Base-by-base conservation (phyloP, 2,888 invertebrate genomes). In the Caenorhabditis imperialis region DNA sequence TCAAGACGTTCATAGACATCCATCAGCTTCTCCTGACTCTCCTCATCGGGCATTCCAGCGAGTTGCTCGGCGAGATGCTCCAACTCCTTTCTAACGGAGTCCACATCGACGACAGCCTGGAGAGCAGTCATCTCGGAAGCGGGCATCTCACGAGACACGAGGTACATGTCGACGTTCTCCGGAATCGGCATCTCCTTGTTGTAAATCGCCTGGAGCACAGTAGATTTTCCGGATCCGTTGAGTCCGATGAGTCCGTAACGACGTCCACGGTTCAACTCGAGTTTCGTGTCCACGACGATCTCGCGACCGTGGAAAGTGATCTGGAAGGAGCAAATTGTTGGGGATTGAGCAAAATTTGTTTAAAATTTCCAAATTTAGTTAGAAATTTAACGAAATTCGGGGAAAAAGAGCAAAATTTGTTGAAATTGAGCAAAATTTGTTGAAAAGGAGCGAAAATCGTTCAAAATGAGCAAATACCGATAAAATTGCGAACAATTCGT, bases 241-340 rank as follows among this genome's bases (percentile, higher is more conserved):
- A 94, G 91, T 57, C 99, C 99, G 82, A 99, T 92, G 10, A 99
- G 91, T 83, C 98, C 99, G 89, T 99, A 99, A 84, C 97, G 92
- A 79, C 97, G 91, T 0, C 98, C 97, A 89, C 95, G 95, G 90
- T 98, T 99, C 90, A 99, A 92, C 90, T 99, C 99, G 30, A 99
- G 91, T 89, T 94, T 92, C 1, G 98, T 96, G 89, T 99, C 99
- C 88, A 94, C 94, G 60, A 99, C 91, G 83, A 99, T 91, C 90
- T 99, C 99, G 86, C 93, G 93, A 74, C 99, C 99, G 88, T 98
- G 97, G 90, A 99, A 99, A 47, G 96, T 97, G 83, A 99, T 94
- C 35, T 81, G 45, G n/a, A n/a, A n/a, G n/a, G n/a, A n/a, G n/a
- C n/a, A n/a, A n/a, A n/a, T n/a, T n/a, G n/a, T n/a, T n/a, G n/a